These are phyloP conservation scores for Salvelinus sp. DNA, from an alignment of 2,113 vertebrate genomes.

Conservation along the genomic window DNA sequence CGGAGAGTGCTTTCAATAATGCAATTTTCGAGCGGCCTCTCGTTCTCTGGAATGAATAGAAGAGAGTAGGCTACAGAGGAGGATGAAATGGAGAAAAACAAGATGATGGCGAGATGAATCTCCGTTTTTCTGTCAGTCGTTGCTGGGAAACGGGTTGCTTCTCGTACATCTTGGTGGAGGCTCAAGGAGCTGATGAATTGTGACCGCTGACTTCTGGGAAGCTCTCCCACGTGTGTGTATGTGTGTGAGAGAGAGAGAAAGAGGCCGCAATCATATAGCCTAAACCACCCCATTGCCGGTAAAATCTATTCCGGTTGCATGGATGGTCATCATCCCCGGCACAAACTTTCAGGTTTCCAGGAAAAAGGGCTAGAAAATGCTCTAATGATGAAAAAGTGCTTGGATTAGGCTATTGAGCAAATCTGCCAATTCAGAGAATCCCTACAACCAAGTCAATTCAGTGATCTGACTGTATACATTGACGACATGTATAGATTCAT, in stretches of 20 bases:
- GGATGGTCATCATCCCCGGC: background rate
- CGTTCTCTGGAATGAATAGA: too few relatives aligned
- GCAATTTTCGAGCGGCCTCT: too few relatives aligned
- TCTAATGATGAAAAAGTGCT: background rate
- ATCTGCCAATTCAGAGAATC: too few relatives aligned
- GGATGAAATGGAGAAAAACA: constrained; percentile 42
- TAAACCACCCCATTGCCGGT: background rate
- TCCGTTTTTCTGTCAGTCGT: constrained; percentile 41
- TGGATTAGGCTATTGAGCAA: too few relatives aligned
- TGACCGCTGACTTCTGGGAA: constrained; percentile 61
- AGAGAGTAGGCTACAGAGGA: background rate
- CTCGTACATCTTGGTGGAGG: constrained; percentile 55
- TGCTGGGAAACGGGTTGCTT: constrained; percentile 44
- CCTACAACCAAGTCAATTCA: too few relatives aligned
- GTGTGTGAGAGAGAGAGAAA: too few relatives aligned
- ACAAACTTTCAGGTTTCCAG: background rate
- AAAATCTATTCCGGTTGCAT: background rate
- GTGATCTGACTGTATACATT: too few relatives aligned
- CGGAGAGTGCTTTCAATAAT: too few relatives aligned
- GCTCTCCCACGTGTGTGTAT: background rate
- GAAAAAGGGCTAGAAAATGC: background rate
- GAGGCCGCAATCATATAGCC: background rate
- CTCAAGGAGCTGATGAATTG: constrained; percentile 23
- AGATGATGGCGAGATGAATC: constrained; percentile 46
- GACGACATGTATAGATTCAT: too few relatives aligned